Conservation (phyloP, 2,888 invertebrate species). For the Leistus spinibarbis region DNA sequence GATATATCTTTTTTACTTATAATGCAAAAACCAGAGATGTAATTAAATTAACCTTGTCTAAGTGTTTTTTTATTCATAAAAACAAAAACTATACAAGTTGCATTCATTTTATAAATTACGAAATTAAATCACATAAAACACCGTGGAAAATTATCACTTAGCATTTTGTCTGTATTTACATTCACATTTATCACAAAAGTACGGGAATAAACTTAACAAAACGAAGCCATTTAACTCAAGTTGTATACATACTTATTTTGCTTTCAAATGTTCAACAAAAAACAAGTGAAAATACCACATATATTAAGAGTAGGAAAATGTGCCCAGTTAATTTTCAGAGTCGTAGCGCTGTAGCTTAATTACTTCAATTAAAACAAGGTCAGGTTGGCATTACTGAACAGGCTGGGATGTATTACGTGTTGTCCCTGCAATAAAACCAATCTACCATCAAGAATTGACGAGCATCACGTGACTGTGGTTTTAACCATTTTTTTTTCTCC, state of each 20-base stretch:
- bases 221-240: background rate
- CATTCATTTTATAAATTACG: background rate
- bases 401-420: constrained; percentile 14
- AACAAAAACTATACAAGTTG: background rate
- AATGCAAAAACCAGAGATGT: no score
- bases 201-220: background rate
- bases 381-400: constrained; percentile 28
- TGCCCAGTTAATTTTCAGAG: background rate
- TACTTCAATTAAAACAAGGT: constrained; percentile 33
- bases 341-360: constrained; percentile 16
- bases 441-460: background rate
- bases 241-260: constrained; percentile 3
- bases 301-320: constrained; percentile 1
- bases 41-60: no score
- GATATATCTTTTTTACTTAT: no score
- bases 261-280: constrained; percentile 18
- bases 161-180: no score
- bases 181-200: background rate
- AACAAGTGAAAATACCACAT: constrained; percentile 12
- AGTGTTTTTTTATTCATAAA: background rate
- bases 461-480: background rate
- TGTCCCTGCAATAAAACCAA: constrained; percentile 20
- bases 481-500: background rate
- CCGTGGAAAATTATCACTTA: background rate
- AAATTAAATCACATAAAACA: background rate